phyloP scores from a whole-genome alignment of 1,140 invertebrate species.

The Hylaeus volcanicus region DNA sequence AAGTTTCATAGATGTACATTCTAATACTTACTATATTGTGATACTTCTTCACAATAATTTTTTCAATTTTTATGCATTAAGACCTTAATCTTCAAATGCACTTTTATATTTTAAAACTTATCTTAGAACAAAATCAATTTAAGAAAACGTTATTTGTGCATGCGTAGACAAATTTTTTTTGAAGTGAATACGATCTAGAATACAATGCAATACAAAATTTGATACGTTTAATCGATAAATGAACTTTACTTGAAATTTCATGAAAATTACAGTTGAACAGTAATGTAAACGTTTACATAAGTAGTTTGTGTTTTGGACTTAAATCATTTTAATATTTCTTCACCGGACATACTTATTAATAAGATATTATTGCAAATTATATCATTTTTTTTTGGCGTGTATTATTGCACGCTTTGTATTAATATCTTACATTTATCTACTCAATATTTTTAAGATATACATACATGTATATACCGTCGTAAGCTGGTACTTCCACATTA shows the following conservation, averaged over 20 bases:
- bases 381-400: conserved; percentile 11
- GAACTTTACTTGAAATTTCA: not conserved
- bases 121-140: conserved; percentile 13
- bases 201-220: not conserved
- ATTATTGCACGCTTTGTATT: conserved; percentile 31
- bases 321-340: not conserved
- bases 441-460: conserved; percentile 54
- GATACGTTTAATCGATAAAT: not conserved
- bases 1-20: conserved; percentile 38
- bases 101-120: not conserved
- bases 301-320: not conserved
- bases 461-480: conserved; percentile 35
- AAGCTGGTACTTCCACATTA: conserved; percentile 35
- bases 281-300: not conserved
- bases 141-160: not conserved
- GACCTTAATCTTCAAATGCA: conserved; percentile 23
- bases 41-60: conserved; percentile 19
- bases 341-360: conserved; percentile 11
- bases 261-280: not conserved
- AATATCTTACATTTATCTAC: conserved; percentile 49
- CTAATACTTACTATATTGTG: conserved; percentile 21
- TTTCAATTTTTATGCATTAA: not conserved
- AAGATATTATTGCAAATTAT: conserved; percentile 17
- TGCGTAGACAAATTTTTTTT: not conserved
- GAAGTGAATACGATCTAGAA: not conserved